Evolutionary conservation across 2,888 invertebrate species (phyloP).

Genomic region (Nemurella pictetii): DNA sequence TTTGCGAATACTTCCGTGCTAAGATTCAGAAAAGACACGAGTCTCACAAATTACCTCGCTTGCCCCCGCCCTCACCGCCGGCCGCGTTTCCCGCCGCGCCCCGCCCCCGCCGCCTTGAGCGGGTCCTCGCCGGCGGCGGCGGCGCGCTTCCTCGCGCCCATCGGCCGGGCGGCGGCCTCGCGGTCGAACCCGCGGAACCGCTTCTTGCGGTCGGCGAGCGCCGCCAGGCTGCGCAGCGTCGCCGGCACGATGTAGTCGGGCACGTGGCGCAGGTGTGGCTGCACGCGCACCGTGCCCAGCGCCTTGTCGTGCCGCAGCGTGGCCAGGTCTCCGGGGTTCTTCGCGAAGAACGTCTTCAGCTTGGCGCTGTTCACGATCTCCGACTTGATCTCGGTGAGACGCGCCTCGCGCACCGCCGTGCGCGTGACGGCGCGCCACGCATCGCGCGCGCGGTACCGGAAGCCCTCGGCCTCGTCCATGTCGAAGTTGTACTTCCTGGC

Average conservation of each 20-base stretch:
- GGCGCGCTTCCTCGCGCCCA: not conserved
- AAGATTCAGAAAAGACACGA: too few relatives aligned
- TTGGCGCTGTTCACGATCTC: constrained; percentile 92
- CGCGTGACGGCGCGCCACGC: constrained; percentile 94
- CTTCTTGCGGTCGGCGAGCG: constrained; percentile 49
- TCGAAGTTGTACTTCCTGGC: constrained; percentile 81
- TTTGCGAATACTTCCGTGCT: too few relatives aligned
- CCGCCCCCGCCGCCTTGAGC: not conserved
- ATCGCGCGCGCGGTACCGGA: constrained; percentile 91
- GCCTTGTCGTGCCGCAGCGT: constrained; percentile 85
- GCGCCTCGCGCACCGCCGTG: constrained; percentile 90
- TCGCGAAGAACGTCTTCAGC: constrained; percentile 89
- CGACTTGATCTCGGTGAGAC: constrained; percentile 91
- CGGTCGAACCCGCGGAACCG: not conserved
- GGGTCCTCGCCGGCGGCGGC: not conserved
- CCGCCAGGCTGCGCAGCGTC: constrained; percentile 68
- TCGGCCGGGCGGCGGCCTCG: not conserved
- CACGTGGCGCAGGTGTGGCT: constrained; percentile 84
- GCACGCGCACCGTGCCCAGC: constrained; percentile 79
- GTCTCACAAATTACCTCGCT: too few relatives aligned
- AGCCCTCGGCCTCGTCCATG: constrained; percentile 94
- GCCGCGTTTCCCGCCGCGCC: not conserved
- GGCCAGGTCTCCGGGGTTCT: constrained; percentile 85
- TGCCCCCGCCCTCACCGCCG: not conserved
- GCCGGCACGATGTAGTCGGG: constrained; percentile 90